Evolutionary conservation across 2,888 invertebrate genomes (phyloP), one percentile per base, ranked within the genome.

Genomic region (Chloromyia formosa): DNA sequence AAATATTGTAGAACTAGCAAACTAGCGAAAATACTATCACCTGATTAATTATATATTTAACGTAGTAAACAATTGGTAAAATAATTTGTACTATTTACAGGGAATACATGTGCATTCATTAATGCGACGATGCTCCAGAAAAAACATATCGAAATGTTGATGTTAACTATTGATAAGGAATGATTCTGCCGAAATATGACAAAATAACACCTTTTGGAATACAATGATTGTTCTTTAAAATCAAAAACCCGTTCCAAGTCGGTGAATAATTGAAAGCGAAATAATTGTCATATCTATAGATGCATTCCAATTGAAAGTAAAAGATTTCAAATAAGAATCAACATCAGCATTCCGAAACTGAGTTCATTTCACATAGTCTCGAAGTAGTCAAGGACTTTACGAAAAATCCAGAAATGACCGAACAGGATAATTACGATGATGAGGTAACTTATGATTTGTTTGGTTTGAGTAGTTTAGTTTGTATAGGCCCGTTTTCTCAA

Each of bases 391-490:
- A 35, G 27, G 27, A 35, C 27, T 35, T 35, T 10, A 66, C 56
- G n/a, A 58, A 68, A 23, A 27, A 56, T 54, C 40, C 35, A 72
- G 75, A 76, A 81, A 85, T 85, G 84, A 81, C 85, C 78, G 84
- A 84, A 80, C 83, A 84, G 83, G 84, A 85, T 80, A 85, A 85
- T 83, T 85, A 84, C 81, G 84, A 85, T 82, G 84, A 85, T 82
- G 84, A 85, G 84, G 84, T 85, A 85, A 84, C 27, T 35, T 35
- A 35, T 35, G 27, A n/a, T 73, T 75, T 62, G 10, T 74, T 71
- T 61, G 16, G 3, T 69, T 69, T 69, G 16, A 18, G 40, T 40
- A 22, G 40, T 64, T 64, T 64, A 14, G 27, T 23, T 61, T 27
- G 10, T n/a, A n/a, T n/a, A n/a, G n/a, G n/a, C n/a, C n/a, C n/a